Conservation (phyloP, 2,797 vertebrate genomes). For the Amphiprion clarkii region DNA sequence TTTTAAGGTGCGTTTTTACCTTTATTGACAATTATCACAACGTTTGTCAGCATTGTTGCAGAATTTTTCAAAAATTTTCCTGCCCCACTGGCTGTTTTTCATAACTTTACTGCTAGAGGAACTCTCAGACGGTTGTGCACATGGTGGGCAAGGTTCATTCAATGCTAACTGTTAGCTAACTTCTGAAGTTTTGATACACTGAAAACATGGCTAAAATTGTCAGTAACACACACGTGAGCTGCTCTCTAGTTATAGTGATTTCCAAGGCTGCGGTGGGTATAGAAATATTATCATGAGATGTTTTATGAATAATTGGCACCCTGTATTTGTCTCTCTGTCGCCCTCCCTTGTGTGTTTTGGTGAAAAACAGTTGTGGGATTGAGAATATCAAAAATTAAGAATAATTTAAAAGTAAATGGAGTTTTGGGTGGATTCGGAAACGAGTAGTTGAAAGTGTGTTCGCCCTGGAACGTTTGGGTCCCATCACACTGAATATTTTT, state of each 20-base stretch:
- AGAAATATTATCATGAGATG: not conserved
- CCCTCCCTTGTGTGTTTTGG: constrained; percentile 24
- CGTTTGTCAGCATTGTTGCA: no score
- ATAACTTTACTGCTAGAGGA: not conserved
- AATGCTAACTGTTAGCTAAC: not conserved
- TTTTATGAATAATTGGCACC: not conserved
- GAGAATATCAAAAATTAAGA: not conserved
- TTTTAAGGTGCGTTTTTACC: constrained; percentile 64
- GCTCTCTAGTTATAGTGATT: not conserved
- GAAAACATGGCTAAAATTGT: not conserved
- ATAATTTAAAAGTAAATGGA: not conserved
- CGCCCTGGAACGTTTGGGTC: not conserved
- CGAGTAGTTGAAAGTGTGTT: no score
- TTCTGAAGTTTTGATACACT: not conserved
- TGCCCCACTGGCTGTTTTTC: accelerated
- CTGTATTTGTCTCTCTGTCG: constrained; percentile 3
- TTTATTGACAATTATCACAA: accelerated
- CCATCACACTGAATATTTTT: not conserved
- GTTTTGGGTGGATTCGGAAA: not conserved
- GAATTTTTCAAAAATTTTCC: no score
- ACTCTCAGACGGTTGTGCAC: not conserved
- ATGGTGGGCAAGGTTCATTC: not conserved
- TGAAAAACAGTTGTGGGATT: not conserved
- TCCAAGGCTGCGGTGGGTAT: not conserved
- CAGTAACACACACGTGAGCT: not conserved